These are phyloP conservation scores for Parus major DNA, from an alignment of 2,113 vertebrate species.

Conservation along the genomic window DNA sequence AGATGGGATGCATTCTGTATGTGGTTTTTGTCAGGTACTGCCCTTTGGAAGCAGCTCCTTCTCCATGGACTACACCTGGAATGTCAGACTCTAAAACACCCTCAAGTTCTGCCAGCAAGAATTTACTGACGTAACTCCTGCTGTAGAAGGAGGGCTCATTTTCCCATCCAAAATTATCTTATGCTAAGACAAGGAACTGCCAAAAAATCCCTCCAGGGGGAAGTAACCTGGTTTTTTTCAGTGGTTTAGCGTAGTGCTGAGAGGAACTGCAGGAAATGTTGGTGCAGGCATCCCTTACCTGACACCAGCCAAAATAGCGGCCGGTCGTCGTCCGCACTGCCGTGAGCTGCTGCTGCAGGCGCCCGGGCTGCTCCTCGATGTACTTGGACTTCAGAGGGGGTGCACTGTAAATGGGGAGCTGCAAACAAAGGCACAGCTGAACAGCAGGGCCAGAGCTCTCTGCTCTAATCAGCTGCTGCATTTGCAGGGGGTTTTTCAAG, in stretches of 20 bases:
- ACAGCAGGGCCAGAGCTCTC: neutral
- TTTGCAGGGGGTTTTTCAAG: accelerated
- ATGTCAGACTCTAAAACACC: neutral
- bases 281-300: slow-evolving; percentile 72
- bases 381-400: slow-evolving; percentile 64
- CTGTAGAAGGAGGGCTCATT: neutral
- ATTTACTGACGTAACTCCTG: accelerated
- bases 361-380: slow-evolving; percentile 78
- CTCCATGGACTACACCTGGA: neutral
- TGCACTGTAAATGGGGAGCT: slow-evolving; percentile 85
- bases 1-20: too few relatives aligned
- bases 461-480: accelerated
- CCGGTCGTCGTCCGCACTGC: slow-evolving; percentile 55
- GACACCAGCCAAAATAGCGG: slow-evolving; percentile 71
- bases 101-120: neutral
- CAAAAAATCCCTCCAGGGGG: neutral
- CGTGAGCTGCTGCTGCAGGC: slow-evolving; percentile 75
- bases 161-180: neutral
- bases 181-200: neutral
- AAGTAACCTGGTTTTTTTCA: neutral
- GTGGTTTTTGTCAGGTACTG: neutral
- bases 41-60: neutral
- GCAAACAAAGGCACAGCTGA: neutral
- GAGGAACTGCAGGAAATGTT: accelerated
- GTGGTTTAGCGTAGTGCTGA: too few relatives aligned